Evolutionary conservation across 2,113 vertebrate species (phyloP).

Genomic region (Puntigrus tetrazona): DNA sequence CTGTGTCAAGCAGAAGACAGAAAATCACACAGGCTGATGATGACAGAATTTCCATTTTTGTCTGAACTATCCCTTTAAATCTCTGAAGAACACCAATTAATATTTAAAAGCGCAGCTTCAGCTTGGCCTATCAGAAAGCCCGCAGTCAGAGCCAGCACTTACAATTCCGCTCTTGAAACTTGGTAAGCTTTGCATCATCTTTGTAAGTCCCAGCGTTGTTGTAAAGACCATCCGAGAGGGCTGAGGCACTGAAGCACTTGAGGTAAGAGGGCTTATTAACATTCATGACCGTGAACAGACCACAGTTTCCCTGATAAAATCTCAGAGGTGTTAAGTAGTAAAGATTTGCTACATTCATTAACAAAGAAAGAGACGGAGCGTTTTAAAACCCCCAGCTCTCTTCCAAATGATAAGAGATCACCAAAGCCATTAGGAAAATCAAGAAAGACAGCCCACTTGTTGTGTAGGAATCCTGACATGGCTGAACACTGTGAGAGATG

Average conservation of each 20-base stretch:
- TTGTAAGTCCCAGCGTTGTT: conserved; percentile 26
- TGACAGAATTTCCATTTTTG: background rate
- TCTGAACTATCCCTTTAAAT: background rate
- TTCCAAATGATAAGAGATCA: conserved; percentile 39
- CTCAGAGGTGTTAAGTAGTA: conserved; percentile 31
- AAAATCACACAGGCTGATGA: background rate
- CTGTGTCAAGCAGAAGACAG: background rate
- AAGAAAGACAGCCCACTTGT: conserved; percentile 56
- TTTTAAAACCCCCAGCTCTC: conserved; percentile 22
- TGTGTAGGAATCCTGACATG: conserved; percentile 66
- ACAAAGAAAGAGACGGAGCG: background rate
- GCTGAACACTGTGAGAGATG: conserved; percentile 58
- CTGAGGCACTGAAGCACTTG: conserved; percentile 24
- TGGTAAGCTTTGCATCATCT: conserved; percentile 45
- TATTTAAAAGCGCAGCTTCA: conserved; percentile 48
- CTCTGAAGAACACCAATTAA: conserved; percentile 54
- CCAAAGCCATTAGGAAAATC: conserved; percentile 49
- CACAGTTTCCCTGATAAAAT: conserved; percentile 26
- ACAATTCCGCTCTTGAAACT: conserved; percentile 1
- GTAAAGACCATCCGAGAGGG: conserved; percentile 1
- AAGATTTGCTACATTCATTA: conserved; percentile 34
- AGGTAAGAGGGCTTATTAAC: conserved; percentile 45
- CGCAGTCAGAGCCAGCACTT: background rate
- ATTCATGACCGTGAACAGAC: conserved; percentile 35
- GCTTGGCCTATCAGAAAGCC: conserved; percentile 26